These are phyloP conservation scores for Indicator maculatus DNA, from an alignment of 2,113 vertebrate species.

Conservation along the genomic window DNA sequence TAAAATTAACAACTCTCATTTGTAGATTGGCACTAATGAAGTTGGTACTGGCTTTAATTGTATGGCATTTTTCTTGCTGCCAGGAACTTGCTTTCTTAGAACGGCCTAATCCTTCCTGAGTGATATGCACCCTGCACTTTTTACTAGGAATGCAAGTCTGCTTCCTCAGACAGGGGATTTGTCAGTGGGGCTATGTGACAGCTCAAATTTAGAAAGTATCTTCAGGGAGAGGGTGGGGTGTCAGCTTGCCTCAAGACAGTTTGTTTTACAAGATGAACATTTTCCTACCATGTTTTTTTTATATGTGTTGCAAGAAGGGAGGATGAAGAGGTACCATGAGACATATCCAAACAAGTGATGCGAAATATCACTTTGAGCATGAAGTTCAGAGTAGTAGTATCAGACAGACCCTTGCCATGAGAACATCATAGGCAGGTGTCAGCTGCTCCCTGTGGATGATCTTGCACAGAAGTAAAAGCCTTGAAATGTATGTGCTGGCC, in stretches of 20 bases:
- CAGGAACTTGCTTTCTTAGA: not conserved
- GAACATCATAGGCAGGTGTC: not conserved
- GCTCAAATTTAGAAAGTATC: not conserved
- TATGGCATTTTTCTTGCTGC: not conserved
- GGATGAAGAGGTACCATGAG: not conserved
- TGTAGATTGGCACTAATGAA: not conserved
- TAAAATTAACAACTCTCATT: not conserved
- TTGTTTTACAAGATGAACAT: not conserved
- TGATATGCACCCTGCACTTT: not conserved
- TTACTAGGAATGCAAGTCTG: not conserved
- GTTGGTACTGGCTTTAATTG: not conserved
- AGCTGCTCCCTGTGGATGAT: not conserved
- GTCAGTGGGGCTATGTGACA: not conserved
- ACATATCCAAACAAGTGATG: not conserved
- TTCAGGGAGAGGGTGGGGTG: not conserved
- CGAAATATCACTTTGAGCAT: not conserved
- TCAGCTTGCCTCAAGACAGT: not conserved
- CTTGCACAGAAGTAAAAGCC: not conserved
- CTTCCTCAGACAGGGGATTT: not conserved
- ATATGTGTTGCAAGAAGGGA: not conserved
- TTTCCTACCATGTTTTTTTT: not conserved
- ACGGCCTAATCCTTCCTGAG: not conserved
- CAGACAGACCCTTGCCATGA: not conserved
- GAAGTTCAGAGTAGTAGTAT: not conserved
- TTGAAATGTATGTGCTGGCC: not conserved